Evolutionary conservation across 1,140 invertebrate genomes (phyloP), one percentile per base, ranked within the genome.

Genomic region (Trichonephila clavipes): DNA sequence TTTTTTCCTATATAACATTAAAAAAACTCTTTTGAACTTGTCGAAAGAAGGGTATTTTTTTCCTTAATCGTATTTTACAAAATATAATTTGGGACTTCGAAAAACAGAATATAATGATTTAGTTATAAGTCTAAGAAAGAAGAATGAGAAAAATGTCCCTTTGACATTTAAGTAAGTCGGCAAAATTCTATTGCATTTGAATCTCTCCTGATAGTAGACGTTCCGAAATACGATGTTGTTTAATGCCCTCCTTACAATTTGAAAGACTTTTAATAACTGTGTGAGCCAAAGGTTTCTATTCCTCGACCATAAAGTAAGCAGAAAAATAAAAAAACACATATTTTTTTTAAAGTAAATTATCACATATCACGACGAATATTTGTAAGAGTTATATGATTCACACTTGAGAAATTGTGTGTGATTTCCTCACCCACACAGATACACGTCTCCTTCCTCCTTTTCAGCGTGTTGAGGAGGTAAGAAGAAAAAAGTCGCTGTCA

Each of bases 311-410:
- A 77, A 77, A 77, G 34, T 8, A 16, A 77, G 16, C 16, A 19
- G 19, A 77, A 77, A 77, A 77, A 34, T 40, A 77, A 40, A 34
- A 34, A 77, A 28, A 77, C 10, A 21, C 19, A 6, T 12, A 3
- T 77, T 40, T 77, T 77, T 28, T 24, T 16, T 40, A 18, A 2
- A 40, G 16, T 40, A 77, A 77, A 28, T 77, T 77, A 77, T 77
- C 72, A 19, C 72, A 40, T 77, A 34, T 77, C 72, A 34, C 34
- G 72, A 77, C 72, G 40, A 77, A 77, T 77, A 28, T 77, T 77
- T 18, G 28, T 77, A 77, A 77, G 72, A 77, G 72, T 77, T 34
- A 77, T 18, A 7, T 40, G 72, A 40, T 77, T 12, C 72, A 77
- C 34, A 77, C 34, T 28, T 34, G 28, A 40, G 28, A 24, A 69